phyloP scores from a whole-genome alignment of 1,140 invertebrate genomes.

The Brachionus manjavacas region DNA sequence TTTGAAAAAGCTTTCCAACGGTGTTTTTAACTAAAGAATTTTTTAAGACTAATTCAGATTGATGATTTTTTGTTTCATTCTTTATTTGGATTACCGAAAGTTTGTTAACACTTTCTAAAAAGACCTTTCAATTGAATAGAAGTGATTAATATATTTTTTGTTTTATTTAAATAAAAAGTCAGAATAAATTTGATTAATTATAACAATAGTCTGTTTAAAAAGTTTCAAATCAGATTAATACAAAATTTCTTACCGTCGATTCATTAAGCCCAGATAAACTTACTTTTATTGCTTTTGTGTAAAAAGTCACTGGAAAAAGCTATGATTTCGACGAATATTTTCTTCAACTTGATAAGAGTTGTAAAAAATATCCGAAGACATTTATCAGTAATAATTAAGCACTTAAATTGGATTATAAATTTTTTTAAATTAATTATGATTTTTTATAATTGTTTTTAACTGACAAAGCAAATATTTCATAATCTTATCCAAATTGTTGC shows the following conservation, averaged over 20 bases:
- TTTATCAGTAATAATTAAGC: background rate
- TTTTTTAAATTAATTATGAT: background rate
- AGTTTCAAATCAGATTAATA: background rate
- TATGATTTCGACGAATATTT: background rate
- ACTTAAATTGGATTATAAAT: background rate
- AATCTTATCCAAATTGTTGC: background rate
- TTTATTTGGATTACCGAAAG: background rate
- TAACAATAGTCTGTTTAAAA: background rate
- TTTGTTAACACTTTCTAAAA: background rate
- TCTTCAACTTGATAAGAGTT: background rate
- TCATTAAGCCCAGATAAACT: background rate
- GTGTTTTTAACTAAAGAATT: no score
- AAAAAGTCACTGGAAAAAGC: background rate
- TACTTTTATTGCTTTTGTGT: background rate
- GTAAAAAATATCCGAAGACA: background rate
- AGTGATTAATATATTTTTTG: background rate
- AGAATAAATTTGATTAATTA: background rate
- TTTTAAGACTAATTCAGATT: background rate
- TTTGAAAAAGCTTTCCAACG: no score
- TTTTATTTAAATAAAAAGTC: background rate
- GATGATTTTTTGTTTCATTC: background rate
- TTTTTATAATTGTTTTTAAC: background rate
- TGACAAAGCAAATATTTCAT: background rate
- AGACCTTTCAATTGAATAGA: background rate
- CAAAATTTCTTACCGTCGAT: background rate